Evolutionary conservation across 2,888 invertebrate species (phyloP).

Genomic region (Anagyrus pseudococci): DNA sequence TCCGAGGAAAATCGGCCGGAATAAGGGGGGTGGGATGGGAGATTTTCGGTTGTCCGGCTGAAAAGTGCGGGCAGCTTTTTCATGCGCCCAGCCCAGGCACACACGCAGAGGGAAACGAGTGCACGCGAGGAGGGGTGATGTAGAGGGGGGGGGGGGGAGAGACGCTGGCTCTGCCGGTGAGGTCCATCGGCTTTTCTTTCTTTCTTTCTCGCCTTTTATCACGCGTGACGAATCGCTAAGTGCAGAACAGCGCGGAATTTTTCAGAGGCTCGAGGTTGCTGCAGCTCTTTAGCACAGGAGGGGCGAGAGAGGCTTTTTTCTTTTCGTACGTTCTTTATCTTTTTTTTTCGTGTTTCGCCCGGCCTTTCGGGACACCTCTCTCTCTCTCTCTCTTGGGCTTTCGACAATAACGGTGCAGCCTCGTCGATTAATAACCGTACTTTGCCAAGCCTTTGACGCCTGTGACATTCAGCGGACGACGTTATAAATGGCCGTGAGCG

Average conservation of each 20-base stretch:
- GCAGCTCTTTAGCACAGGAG: no score
- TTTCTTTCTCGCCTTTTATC: constrained; percentile 5
- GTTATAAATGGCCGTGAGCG: background rate
- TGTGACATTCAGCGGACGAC: background rate
- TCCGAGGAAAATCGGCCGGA: background rate
- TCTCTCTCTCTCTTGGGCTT: background rate
- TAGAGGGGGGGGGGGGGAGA: no score
- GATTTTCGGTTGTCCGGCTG: background rate
- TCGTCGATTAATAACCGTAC: constrained; percentile 20
- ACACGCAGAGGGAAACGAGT: no score
- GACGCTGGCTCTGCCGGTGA: no score
- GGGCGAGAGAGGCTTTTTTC: no score
- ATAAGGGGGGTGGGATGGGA: no score
- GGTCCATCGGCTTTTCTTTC: background rate
- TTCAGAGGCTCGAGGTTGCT: constrained; percentile 12
- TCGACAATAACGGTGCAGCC: constrained; percentile 7
- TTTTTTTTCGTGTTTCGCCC: background rate
- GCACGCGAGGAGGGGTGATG: no score
- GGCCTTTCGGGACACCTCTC: background rate
- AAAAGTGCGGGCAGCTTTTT: constrained; percentile 13
- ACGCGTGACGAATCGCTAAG: constrained; percentile 13
- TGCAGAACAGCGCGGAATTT: constrained; percentile 18
- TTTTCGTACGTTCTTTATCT: no score
- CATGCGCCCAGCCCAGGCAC: background rate
- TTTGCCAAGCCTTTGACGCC: constrained; percentile 18